Base-by-base conservation (phyloP, 37 sponge, comb jelly and placozoan genomes). In the Trichoplax adhaerens region DNA sequence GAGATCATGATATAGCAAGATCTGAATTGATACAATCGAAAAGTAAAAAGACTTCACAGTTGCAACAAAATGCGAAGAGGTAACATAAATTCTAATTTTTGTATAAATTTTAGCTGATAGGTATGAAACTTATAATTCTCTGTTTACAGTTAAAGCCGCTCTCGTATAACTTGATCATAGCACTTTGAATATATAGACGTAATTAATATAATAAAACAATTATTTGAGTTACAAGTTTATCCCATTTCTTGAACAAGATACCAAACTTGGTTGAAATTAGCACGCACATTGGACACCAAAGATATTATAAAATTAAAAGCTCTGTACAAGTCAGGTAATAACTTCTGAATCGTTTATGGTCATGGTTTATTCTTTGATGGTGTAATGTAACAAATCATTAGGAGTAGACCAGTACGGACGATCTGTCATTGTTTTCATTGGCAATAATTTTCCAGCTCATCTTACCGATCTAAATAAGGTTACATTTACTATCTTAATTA, bases 391-490 rank as follows among this genome's bases (percentile, higher is more conserved):
- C 46, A n/a, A 60, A 52, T 73, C 1, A 48, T 1, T 70, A 83
- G 84, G 84, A 1, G 59, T 57, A 56, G 91, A 89, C 81, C 74
- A 79, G 55, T 2, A 80, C 1, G 91, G 91, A 5, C 57, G 91
- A 29, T 80, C 78, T 58, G 76, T 89, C 0, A 81, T 89, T 1
- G 79, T 86, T 46, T 89, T 79, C 57, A 72, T 89, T 56, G 91
- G 88, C 1, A 76, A 71, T 60, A 49, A 66, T 10, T 83, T 86
- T 65, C 87, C 91, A 46, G 91, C 87, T 12, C 50, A 55, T 1
- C 54, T 53, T 3, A 71, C 48, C 57, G 81, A 79, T 53, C 58
- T 83, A 7, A 4, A 89, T 54, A 79, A 77, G 77, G 87, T 86
- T 58, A 4, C 58, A 64, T 48, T 64, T 7, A 10, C n/a, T 10